Percentiles rank a stretch among this genome's conserved stretches.
These are phyloP conservation scores for Tipula lateralis DNA, from an alignment of 2,888 invertebrate genomes.

Conservation along the genomic window DNA sequence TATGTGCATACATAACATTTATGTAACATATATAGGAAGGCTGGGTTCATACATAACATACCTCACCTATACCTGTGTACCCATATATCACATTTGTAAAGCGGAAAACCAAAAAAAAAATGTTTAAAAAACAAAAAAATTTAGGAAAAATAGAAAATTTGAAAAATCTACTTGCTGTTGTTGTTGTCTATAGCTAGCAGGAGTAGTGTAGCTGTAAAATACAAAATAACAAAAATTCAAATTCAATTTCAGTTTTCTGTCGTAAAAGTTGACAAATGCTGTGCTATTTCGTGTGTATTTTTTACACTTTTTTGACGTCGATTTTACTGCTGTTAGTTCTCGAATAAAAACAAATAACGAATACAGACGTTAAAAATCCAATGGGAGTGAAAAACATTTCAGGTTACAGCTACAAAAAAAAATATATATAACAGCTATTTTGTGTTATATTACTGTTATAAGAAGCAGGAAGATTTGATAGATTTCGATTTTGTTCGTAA, in stretches of 20 bases:
- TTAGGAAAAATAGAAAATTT: slow-evolving; percentile 13
- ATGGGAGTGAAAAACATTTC: background rate
- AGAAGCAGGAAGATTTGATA: background rate
- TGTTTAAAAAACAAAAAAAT: background rate
- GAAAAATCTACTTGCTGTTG: background rate
- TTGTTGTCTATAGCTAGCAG: background rate
- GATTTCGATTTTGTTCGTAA: background rate
- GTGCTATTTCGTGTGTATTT: background rate
- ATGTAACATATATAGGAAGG: background rate
- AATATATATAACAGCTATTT: background rate
- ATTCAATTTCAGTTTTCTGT: slow-evolving; percentile 13
- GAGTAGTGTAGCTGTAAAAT: background rate
- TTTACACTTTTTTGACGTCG: slow-evolving; percentile 4
- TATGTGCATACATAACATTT: too few relatives aligned
- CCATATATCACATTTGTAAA: background rate
- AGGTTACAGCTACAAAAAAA: background rate
- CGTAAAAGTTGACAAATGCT: slow-evolving; percentile 19
- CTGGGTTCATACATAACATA: background rate
- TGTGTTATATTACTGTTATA: slow-evolving; percentile 1
- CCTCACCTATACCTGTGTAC: background rate
- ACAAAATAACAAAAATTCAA: slow-evolving; percentile 13
- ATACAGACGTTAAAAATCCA: background rate
- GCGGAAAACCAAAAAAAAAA: background rate
- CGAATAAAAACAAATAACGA: background rate
- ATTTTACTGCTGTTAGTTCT: slow-evolving; percentile 11